A percentile compares a stretch with the other conserved stretches of the same genome.
These are phyloP conservation scores for Alligator sinensis DNA, from an alignment of 2,113 vertebrate genomes.

Conservation along the genomic window DNA sequence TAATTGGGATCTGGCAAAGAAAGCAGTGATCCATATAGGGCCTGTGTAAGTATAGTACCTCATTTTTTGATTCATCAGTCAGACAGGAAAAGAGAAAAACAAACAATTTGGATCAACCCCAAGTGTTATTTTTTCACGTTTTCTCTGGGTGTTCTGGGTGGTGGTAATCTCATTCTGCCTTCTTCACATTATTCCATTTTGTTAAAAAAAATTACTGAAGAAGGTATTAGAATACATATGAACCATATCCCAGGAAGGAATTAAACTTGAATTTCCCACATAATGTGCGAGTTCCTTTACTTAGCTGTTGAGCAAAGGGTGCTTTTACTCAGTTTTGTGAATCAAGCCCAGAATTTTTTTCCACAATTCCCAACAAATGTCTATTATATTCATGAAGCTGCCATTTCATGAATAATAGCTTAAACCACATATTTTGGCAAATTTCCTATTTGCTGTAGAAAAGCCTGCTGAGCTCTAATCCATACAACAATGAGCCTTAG, in stretches of 20 bases:
- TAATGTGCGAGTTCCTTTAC: neutral
- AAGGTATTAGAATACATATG: neutral
- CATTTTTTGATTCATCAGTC: neutral
- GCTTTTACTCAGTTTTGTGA: no score
- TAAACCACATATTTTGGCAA: neutral
- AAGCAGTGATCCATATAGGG: neutral
- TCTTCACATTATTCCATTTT: neutral
- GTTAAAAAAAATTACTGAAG: neutral
- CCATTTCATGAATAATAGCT: neutral
- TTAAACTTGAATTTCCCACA: neutral
- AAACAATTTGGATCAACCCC: no score
- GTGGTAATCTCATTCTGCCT: neutral
- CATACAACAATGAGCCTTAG: neutral
- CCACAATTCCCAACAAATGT: no score
- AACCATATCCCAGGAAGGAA: no score
- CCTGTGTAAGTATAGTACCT: neutral
- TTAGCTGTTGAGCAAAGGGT: neutral
- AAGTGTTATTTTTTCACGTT: no score
- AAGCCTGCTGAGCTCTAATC: neutral
- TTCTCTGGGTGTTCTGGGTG: no score
- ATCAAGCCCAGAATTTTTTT: no score
- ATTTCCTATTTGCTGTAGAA: neutral
- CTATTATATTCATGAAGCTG: neutral
- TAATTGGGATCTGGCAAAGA: neutral
- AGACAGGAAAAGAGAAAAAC: neutral